Base-by-base conservation (phyloP, 2,888 invertebrate genomes). In the Nineta flava region DNA sequence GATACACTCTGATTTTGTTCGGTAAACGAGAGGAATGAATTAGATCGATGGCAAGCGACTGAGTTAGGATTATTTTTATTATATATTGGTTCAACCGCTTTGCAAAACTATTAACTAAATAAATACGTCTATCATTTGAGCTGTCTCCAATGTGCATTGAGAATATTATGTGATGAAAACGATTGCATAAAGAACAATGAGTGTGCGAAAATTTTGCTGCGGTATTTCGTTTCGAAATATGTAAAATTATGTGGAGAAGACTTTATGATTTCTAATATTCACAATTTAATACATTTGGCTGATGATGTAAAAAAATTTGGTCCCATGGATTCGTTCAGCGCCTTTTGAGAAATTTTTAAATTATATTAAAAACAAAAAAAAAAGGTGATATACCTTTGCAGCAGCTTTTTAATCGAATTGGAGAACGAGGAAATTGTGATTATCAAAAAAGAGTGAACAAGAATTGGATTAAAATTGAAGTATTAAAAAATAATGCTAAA, bases 401-500 rank as follows among this genome's bases (percentile, higher is more conserved):
- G 4, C 48, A 48, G 42, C 19, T 48, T 5, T 40, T 40, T 3
- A 40, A 19, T 3, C 21, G 48, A 9, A 19, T 42, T 2, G 48
- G 10, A 21, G 48, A 48, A 48, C 19, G 16, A 42, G 40, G 21
- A 4, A 41, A 19, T 1, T 48, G 48, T 19, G 9, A n/a, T 26
- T 41, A 26, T 7, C 10, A 13, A 48, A 3, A 17, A 48, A 48
- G 19, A 41, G 26, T 46, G 19, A 35, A 44, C 45, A 43, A n/a
- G 45, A 21, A 12, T 31, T n/a, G n/a, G n/a, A n/a, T n/a, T 49
- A 12, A 17, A 49, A 31, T 34, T 34, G 15, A 19, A 50, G 50
- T 50, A 35, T 50, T 34, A 19, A 50, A 50, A 16, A 46, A 35
- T 50, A 50, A 46, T 49, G n/a, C n/a, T n/a, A n/a, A n/a, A n/a